phyloP scores from a whole-genome alignment of 1,140 invertebrate species.

The Atta cephalotes region DNA sequence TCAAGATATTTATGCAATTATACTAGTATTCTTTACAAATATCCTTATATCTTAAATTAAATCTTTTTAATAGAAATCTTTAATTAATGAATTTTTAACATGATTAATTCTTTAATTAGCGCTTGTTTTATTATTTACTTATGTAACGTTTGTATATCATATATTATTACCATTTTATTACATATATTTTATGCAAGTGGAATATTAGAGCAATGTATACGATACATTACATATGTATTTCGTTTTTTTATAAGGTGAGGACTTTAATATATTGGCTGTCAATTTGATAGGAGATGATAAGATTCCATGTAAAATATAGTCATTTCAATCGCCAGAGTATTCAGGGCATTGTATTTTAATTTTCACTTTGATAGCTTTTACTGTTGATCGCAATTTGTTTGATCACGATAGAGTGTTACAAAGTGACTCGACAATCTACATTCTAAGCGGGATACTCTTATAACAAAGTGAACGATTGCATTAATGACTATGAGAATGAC shows the following conservation, averaged over 20 bases:
- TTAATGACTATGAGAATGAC: slow-evolving; percentile 43
- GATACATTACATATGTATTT: background rate
- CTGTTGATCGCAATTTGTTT: slow-evolving; percentile 24
- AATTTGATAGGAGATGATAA: background rate
- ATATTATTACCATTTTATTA: background rate
- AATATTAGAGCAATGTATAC: background rate
- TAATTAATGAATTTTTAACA: background rate
- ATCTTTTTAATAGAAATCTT: background rate
- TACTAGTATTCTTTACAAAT: too few relatives aligned
- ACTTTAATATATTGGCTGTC: slow-evolving; percentile 11
- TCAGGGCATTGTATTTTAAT: slow-evolving; percentile 51
- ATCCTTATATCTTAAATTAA: background rate
- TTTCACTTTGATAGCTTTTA: slow-evolving; percentile 44
- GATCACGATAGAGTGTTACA: slow-evolving; percentile 16
- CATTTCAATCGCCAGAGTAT: slow-evolving; percentile 9
- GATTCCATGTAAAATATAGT: slow-evolving; percentile 9
- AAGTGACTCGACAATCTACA: slow-evolving; percentile 24
- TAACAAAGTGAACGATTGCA: slow-evolving; percentile 50
- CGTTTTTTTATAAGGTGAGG: background rate
- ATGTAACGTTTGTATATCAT: background rate
- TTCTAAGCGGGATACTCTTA: slow-evolving; percentile 17
- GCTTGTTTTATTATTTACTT: background rate
- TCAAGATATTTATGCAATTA: too few relatives aligned
- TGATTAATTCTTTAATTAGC: background rate
- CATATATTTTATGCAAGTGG: background rate